Conservation (phyloP, 2,888 invertebrate species). For the Alloplasta piceator region DNA sequence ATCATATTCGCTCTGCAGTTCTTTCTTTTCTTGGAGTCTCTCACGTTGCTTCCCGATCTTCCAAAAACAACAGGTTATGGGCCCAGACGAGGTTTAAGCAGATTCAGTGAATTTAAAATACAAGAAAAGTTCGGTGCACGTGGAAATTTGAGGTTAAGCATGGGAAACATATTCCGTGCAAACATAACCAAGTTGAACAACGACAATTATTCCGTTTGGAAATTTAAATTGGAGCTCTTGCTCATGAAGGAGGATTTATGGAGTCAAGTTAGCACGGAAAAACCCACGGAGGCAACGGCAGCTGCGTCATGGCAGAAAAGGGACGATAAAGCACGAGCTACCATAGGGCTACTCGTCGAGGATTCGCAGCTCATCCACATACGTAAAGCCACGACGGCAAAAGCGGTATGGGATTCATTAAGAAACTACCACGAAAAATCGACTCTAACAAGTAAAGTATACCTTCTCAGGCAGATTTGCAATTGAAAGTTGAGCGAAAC, state of each 20-base stretch:
- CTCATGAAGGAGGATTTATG: constrained; percentile 44
- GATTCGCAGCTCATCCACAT: constrained; percentile 59
- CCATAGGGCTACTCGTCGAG: constrained; percentile 63
- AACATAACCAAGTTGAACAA: constrained; percentile 60
- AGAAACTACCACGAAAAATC: constrained; percentile 64
- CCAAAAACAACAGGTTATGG: too few species aligned
- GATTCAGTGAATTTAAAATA: constrained; percentile 29
- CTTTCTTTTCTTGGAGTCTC: too few species aligned
- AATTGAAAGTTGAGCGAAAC: constrained; percentile 53
- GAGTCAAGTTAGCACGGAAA: constrained; percentile 26
- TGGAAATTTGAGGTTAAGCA: constrained; percentile 42
- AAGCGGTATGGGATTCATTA: constrained; percentile 59
- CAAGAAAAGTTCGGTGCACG: constrained; percentile 10
- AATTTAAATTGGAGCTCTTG: constrained; percentile 37
- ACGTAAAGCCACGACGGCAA: constrained; percentile 49
- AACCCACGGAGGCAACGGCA: constrained; percentile 35
- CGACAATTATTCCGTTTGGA: constrained; percentile 63
- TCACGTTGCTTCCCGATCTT: too few species aligned
- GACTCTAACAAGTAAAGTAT: constrained; percentile 58
- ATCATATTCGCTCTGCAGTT: too few species aligned
- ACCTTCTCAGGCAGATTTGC: constrained; percentile 56
- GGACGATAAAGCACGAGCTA: constrained; percentile 62
- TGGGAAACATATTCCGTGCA: constrained; percentile 36
- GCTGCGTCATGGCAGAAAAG: constrained; percentile 57
- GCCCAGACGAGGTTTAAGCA: constrained; percentile 31